Conservation (phyloP, 2,797 vertebrate genomes). For the Alosa sapidissima region DNA sequence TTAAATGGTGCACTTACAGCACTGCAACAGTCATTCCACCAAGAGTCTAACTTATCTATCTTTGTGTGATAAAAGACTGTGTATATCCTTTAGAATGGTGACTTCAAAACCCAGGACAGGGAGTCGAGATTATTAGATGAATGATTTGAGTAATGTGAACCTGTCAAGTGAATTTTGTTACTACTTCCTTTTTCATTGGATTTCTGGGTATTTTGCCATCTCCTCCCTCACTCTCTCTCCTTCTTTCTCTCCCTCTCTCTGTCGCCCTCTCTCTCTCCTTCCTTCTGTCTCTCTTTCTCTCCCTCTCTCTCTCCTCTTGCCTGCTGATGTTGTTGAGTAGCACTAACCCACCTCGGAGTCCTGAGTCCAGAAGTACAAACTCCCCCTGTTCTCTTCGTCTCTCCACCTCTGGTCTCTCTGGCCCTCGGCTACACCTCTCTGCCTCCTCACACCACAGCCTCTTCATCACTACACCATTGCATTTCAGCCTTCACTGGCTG, state of each 20-base stretch:
- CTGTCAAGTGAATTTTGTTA: too few relatives aligned
- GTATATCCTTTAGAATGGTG: too few relatives aligned
- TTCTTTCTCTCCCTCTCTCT: not conserved
- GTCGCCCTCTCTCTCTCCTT: slow-evolving; percentile 40
- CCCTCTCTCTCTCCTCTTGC: slow-evolving; percentile 58
- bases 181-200: too few relatives aligned
- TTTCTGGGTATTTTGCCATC: not conserved
- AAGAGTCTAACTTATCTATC: too few relatives aligned
- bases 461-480: slow-evolving; percentile 53
- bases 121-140: not conserved
- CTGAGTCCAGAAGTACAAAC: slow-evolving; percentile 57
- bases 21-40: too few relatives aligned
- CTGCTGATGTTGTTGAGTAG: too few relatives aligned
- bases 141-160: slow-evolving; percentile 15
- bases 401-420: slow-evolving; percentile 44
- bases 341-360: slow-evolving; percentile 47
- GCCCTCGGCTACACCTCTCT: slow-evolving; percentile 58
- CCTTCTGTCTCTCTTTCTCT: slow-evolving; percentile 43
- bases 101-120: too few relatives aligned
- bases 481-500: slow-evolving; percentile 45
- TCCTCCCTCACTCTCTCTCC: not conserved
- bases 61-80: too few relatives aligned
- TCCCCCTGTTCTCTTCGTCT: slow-evolving; percentile 67
- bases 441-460: slow-evolving; percentile 19
- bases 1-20: too few relatives aligned